Percentiles rank a stretch among this genome's conserved stretches.
Conservation (phyloP, 2,888 invertebrate species). For the Acrocyrtus sp. region DNA sequence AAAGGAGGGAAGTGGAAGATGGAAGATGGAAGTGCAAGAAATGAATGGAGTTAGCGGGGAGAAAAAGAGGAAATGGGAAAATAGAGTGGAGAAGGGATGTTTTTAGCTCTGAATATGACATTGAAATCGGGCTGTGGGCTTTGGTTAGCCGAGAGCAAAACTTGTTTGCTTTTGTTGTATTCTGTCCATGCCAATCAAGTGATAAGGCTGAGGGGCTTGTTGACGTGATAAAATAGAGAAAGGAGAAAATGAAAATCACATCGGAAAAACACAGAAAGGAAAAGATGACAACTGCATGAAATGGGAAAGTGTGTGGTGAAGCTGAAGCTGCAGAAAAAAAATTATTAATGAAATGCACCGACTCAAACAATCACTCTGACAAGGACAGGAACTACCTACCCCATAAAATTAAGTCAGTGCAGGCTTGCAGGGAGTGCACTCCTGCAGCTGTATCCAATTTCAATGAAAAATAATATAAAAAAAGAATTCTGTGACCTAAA, state of each 20-base stretch:
- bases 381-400: too few relatives aligned
- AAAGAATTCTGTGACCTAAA: too few relatives aligned
- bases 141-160: too few relatives aligned
- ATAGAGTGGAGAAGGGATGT: slow-evolving; percentile 20
- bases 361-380: too few relatives aligned
- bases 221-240: slow-evolving; percentile 30
- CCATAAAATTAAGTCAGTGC: too few relatives aligned
- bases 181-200: slow-evolving; percentile 49
- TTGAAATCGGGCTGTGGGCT: not conserved
- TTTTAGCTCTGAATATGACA: slow-evolving; percentile 48
- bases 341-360: too few relatives aligned
- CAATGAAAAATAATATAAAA: too few relatives aligned
- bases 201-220: slow-evolving; percentile 37
- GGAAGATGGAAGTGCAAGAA: slow-evolving; percentile 20
- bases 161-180: slow-evolving; percentile 11
- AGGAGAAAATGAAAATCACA: not conserved
- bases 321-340: too few relatives aligned
- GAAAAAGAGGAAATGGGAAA: slow-evolving; percentile 18
- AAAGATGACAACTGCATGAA: too few relatives aligned
- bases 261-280: not conserved
- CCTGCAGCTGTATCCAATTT: too few relatives aligned
- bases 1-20: slow-evolving; percentile 16
- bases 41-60: slow-evolving; percentile 6
- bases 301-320: too few relatives aligned
- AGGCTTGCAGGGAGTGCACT: too few relatives aligned